These are phyloP conservation scores for Archocentrus centrarchus DNA, from an alignment of 2,113 vertebrate genomes.

Conservation along the genomic window DNA sequence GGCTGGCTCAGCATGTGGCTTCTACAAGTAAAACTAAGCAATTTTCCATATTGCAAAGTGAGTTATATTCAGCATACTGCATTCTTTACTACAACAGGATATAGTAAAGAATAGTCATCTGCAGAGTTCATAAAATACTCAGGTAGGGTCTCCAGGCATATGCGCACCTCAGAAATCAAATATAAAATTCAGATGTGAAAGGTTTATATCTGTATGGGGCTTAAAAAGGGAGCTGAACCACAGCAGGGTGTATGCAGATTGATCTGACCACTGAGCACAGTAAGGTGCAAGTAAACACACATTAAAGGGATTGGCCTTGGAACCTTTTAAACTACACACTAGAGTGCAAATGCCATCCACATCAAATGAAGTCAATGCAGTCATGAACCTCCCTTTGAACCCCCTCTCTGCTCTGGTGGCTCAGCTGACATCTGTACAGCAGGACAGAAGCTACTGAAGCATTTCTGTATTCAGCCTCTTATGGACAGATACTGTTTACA, in stretches of 20 bases:
- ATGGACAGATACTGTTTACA: conserved; percentile 3
- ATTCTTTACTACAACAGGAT: not conserved
- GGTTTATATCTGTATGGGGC: not conserved
- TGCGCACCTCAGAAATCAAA: not conserved
- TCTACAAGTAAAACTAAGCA: conserved; percentile 13
- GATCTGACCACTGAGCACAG: conserved; percentile 37
- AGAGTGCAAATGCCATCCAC: conserved; percentile 73
- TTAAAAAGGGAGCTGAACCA: conserved; percentile 29
- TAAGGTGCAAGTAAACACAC: conserved; percentile 66
- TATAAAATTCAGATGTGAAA: conserved; percentile 7
- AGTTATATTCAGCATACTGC: not conserved
- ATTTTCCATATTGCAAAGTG: not conserved
- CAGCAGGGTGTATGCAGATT: conserved; percentile 29
- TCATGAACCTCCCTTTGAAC: conserved; percentile 64
- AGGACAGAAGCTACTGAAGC: conserved; percentile 24
- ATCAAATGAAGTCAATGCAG: conserved; percentile 65
- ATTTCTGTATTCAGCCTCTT: conserved; percentile 11
- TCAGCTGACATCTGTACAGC: conserved; percentile 41
- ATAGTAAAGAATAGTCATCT: not conserved
- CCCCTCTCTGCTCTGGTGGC: conserved; percentile 24
- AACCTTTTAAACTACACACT: conserved; percentile 67
- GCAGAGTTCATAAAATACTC: not conserved
- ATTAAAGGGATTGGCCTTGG: conserved; percentile 58
- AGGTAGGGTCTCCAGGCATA: not conserved
- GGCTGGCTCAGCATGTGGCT: not conserved